Conservation (phyloP, 1,140 invertebrate genomes). For the Palaemon carinicauda region DNA sequence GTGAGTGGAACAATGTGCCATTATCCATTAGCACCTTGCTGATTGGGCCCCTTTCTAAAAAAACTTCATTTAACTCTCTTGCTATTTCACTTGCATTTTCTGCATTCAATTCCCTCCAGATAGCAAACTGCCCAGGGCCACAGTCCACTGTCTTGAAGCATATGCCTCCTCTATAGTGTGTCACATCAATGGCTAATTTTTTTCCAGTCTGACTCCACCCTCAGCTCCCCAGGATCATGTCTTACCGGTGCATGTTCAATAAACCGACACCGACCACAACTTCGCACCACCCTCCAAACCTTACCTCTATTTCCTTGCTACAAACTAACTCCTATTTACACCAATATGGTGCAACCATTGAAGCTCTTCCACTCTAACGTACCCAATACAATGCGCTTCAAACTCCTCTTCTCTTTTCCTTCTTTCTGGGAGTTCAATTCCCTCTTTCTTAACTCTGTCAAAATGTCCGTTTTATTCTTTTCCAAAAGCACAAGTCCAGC, state of each 20-base stretch:
- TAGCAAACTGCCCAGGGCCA: too few species aligned
- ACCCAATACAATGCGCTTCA: not conserved
- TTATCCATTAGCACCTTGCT: conserved; percentile 2
- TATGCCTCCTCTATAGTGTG: not conserved
- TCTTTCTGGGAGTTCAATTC: not conserved
- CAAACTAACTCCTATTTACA: not conserved
- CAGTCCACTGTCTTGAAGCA: not conserved
- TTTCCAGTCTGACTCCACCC: not conserved
- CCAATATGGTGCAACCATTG: not conserved
- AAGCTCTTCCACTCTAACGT: not conserved
- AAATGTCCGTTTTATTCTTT: not conserved
- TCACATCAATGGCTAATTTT: conserved; percentile 16
- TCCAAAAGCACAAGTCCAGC: not conserved
- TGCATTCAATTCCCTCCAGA: not conserved
- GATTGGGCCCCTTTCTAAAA: conserved; percentile 11
- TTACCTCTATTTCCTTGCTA: not conserved
- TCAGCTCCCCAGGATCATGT: not conserved
- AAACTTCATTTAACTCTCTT: not conserved
- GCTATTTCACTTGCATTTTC: too few species aligned
- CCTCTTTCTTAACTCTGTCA: conserved; percentile 11
- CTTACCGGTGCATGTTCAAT: not conserved
- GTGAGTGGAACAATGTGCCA: not conserved
- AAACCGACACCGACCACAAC: too few species aligned
- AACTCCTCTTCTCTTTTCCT: not conserved
- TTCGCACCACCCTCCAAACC: too few species aligned